phyloP scores from a whole-genome alignment of 2,797 vertebrate species.

The Helarctos malayanus region DNA sequence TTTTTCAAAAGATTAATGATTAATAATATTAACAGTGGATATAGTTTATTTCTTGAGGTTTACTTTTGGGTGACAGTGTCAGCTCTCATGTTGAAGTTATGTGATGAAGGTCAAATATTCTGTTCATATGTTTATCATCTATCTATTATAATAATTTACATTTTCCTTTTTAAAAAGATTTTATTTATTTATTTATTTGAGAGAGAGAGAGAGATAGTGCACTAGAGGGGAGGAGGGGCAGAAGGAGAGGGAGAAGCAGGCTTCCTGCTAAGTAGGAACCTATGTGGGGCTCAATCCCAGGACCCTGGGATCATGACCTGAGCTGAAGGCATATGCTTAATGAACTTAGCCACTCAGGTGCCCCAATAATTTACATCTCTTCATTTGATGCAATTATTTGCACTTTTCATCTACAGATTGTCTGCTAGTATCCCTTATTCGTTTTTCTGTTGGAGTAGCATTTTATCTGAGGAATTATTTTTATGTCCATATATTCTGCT shows the following conservation, averaged over 20 bases:
- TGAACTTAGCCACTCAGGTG: fast-evolving
- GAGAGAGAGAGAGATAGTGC: neutral
- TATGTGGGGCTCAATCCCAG: neutral
- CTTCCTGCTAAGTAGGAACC: neutral
- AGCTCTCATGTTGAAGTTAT: neutral
- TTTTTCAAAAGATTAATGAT: neutral
- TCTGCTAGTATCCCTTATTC: neutral
- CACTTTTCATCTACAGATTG: neutral
- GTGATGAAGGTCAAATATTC: neutral
- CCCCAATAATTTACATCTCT: neutral
- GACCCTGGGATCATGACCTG: neutral
- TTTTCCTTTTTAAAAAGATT: neutral
- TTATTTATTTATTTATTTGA: neutral
- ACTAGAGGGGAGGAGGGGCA: neutral
- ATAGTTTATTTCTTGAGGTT: neutral
- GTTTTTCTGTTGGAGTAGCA: neutral
- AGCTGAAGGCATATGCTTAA: neutral
- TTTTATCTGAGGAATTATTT: conserved; percentile 12
- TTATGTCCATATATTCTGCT: neutral
- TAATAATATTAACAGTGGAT: neutral
- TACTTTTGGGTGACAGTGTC: neutral
- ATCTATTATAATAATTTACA: neutral
- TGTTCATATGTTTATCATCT: neutral
- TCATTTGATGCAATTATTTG: neutral
- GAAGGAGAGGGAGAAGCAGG: neutral